phyloP scores from a whole-genome alignment of 2,113 vertebrate genomes.

The Axis porcinus region DNA sequence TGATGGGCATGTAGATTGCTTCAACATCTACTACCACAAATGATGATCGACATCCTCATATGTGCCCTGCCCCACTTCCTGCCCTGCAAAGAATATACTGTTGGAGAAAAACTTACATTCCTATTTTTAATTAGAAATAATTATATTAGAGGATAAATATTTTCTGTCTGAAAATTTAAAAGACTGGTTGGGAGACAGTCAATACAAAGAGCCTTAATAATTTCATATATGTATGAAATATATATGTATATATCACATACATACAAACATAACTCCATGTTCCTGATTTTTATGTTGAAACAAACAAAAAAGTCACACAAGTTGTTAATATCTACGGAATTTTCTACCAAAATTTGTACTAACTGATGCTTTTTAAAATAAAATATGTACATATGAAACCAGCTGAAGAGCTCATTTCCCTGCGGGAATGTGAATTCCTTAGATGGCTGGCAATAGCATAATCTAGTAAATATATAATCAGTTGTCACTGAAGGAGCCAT shows the following conservation, averaged over 20 bases:
- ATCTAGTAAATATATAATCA: conserved; percentile 24
- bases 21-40: not conserved
- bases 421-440: not conserved
- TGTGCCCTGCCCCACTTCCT: not conserved
- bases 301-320: not conserved
- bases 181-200: not conserved
- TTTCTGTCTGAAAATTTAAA: not conserved
- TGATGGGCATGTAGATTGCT: not conserved
- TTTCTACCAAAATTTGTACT: not conserved
- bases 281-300: not conserved
- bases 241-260: not conserved
- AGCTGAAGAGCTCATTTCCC: not conserved
- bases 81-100: not conserved
- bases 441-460: not conserved
- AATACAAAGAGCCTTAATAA: not conserved
- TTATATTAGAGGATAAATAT: not conserved
- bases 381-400: not conserved
- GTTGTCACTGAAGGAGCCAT: not conserved
- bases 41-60: not conserved
- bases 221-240: not conserved
- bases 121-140: not conserved
- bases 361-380: not conserved
- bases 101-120: not conserved
- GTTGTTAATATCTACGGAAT: not conserved
- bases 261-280: not conserved